Percentiles rank a stretch among this genome's conserved stretches.
Evolutionary conservation across 2,113 vertebrate genomes (phyloP).

Genomic region (Parotia lawesii): DNA sequence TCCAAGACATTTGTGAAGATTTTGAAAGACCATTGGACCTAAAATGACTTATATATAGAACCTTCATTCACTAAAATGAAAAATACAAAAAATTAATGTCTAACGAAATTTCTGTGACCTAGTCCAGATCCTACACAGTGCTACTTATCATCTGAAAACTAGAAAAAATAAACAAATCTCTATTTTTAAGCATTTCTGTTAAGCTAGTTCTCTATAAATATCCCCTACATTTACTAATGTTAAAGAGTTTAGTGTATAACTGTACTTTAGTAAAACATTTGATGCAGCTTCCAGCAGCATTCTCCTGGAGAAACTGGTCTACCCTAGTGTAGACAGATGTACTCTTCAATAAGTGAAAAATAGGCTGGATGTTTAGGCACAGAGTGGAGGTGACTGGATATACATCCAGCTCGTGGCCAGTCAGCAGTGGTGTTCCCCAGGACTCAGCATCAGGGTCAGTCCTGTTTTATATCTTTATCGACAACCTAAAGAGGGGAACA

Average conservation of each 20-base stretch:
- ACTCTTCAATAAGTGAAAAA: neutral
- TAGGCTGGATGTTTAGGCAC: too few species aligned
- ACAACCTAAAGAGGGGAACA: neutral
- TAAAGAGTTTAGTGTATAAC: neutral
- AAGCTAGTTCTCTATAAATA: neutral
- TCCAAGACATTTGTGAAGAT: neutral
- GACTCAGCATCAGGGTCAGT: neutral
- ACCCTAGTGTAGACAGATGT: neutral
- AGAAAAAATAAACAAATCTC: neutral
- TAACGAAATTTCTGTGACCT: neutral
- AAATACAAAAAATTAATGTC: neutral
- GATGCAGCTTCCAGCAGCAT: neutral
- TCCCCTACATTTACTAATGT: neutral
- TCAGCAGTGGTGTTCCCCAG: too few species aligned
- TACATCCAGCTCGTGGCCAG: neutral
- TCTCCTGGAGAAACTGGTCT: neutral
- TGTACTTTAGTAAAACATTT: neutral
- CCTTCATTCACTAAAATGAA: neutral
- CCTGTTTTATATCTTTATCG: accelerated
- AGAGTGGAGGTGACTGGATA: neutral
- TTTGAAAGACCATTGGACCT: neutral
- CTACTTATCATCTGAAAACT: neutral
- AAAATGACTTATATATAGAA: neutral
- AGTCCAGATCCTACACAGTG: neutral
- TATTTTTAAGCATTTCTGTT: neutral